Base-by-base conservation (phyloP, 2,888 invertebrate genomes). In the Apantesis nais region DNA sequence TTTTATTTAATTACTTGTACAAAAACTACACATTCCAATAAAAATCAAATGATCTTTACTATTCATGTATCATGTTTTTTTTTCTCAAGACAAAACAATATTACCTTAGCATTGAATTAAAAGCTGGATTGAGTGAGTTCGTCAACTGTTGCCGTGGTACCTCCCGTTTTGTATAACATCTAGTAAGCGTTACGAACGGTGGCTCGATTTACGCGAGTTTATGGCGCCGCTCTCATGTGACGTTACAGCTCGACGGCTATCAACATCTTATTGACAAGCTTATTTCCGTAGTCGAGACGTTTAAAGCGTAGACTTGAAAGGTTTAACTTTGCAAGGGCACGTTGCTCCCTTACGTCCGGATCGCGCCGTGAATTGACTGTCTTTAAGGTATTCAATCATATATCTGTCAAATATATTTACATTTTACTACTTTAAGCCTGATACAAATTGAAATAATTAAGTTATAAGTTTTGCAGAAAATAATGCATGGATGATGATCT, bases 181-280 rank as follows among this genome's bases (percentile, higher is more conserved):
- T 52, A 66, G 65, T 58, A 55, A 37, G 52, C 65, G 29, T 69
- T 48, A 69, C 61, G 19, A n/a, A 37, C 58, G 58, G 58, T 14
- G 29, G 29, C 29, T 29, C 69, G 39, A 34, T 55, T 41, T 68
- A 67, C 69, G 64, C 11, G 73, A 68, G 68, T 66, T 29, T 16
- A 7, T 29, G 16, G 16, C 73, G 72, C 70, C 62, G 70, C 73
- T 72, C 16, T 52, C 52, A 19, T 16, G 63, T 71, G 71, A 72
- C 72, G 70, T 71, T 69, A 72, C 61, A 22, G 68, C 62, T 66
- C 55, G 44, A 60, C 19, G 41, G 22, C 16, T 58, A 62, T 73
- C 75, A 70, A 71, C 79, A 73, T 78, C 76, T 75, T 60, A 78
- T 78, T 82, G 83, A 83, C 82, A 82, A 77, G 74, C 75, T 76